These are phyloP conservation scores for Neodon shergylaensis DNA, from an alignment of 2,113 vertebrate genomes.

Conservation along the genomic window DNA sequence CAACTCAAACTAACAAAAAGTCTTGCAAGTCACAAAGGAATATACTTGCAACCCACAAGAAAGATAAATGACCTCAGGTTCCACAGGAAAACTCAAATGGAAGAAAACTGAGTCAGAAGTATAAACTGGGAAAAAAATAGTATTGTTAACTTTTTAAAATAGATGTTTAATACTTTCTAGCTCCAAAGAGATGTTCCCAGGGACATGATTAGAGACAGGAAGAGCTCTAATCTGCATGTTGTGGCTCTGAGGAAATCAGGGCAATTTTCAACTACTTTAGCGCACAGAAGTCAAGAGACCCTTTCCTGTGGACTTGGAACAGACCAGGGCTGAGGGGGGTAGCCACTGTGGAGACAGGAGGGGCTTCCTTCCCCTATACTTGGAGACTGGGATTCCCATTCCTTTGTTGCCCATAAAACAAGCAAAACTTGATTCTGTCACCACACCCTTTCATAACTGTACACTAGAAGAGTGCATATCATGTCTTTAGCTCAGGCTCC, in stretches of 20 bases:
- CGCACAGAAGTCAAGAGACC: neutral
- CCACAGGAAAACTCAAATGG: neutral
- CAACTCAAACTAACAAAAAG: conserved; percentile 24
- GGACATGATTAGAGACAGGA: conserved; percentile 14
- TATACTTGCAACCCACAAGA: neutral
- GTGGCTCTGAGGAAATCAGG: conserved; percentile 29
- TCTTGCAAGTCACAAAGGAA: neutral
- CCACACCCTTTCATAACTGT: neutral
- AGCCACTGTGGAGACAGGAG: neutral
- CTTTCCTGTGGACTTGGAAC: neutral
- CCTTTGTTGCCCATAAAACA: neutral
- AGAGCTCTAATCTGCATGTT: neutral
- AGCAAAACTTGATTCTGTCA: neutral
- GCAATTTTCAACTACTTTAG: neutral
- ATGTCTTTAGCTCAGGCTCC: neutral
- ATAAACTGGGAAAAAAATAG: conserved; percentile 10
- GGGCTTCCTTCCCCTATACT: neutral
- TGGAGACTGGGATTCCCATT: conserved; percentile 14
- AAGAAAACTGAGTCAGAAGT: neutral
- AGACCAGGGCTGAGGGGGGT: neutral
- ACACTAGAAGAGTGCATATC: neutral
- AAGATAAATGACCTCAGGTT: conserved; percentile 28
- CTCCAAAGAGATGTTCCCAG: conserved; percentile 20
- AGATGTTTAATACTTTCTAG: conserved; percentile 4
- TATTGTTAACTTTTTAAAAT: neutral